These are phyloP conservation scores for Cyprinodon brontotheroides DNA, from an alignment of 2,113 vertebrate species.

Conservation along the genomic window DNA sequence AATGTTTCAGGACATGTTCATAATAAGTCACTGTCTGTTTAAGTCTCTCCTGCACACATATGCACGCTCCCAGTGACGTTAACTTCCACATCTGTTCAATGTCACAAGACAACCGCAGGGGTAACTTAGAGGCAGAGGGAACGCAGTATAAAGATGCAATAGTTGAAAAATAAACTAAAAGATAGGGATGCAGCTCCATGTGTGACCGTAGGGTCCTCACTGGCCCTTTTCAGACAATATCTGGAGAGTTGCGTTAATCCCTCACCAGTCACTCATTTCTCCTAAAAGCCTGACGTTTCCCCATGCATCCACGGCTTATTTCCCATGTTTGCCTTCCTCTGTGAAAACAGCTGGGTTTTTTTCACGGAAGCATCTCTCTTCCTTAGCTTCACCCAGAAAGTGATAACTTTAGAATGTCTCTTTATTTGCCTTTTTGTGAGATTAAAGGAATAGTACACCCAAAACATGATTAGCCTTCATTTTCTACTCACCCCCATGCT, in stretches of 20 bases:
- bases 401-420: slow-evolving; percentile 40
- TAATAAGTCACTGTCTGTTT: slow-evolving; percentile 57
- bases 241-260: slow-evolving; percentile 41
- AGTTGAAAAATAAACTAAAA: slow-evolving; percentile 14
- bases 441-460: too few species aligned
- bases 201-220: slow-evolving; percentile 50
- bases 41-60: slow-evolving; percentile 24
- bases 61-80: slow-evolving; percentile 39
- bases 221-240: slow-evolving; percentile 30
- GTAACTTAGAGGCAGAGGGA: slow-evolving; percentile 16
- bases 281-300: slow-evolving; percentile 31
- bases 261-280: slow-evolving; percentile 14
- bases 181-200: slow-evolving; percentile 30
- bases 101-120: slow-evolving; percentile 53
- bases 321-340: slow-evolving; percentile 19
- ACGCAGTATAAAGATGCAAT: neutral
- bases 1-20: slow-evolving; percentile 40
- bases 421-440: slow-evolving; percentile 42
- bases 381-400: slow-evolving; percentile 8
- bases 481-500: too few species aligned
- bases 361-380: slow-evolving; percentile 12
- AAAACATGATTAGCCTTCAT: too few species aligned
- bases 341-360: slow-evolving; percentile 13
- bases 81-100: slow-evolving; percentile 50
- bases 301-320: neutral